A percentile compares a stretch with the other conserved stretches of the same genome.
phyloP scores from a whole-genome alignment of 1,140 invertebrate species.

The Aphaenogaster floridana region DNA sequence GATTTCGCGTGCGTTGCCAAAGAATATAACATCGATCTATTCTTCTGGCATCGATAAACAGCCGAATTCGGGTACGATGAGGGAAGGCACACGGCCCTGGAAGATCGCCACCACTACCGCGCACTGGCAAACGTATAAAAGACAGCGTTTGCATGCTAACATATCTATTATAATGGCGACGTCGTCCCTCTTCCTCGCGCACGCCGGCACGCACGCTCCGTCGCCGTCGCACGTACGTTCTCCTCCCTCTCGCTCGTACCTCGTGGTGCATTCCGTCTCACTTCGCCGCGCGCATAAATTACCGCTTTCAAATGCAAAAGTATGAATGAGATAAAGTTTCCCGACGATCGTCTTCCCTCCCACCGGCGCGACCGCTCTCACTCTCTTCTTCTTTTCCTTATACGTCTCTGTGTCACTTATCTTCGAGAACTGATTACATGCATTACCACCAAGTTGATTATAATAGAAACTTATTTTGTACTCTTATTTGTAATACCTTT shows the following conservation, averaged over 20 bases:
- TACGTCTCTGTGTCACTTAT: slow-evolving; percentile 17
- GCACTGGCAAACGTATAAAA: slow-evolving; percentile 78
- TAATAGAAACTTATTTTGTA: slow-evolving; percentile 4
- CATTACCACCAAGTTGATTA: not conserved
- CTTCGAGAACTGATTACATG: slow-evolving; percentile 33
- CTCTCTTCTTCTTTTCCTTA: not conserved
- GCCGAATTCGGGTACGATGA: not conserved
- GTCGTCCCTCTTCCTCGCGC: slow-evolving; percentile 62
- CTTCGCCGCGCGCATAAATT: slow-evolving; percentile 81
- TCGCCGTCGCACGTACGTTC: slow-evolving; percentile 55
- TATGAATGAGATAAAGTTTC: slow-evolving; percentile 81
- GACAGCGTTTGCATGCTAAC: slow-evolving; percentile 82
- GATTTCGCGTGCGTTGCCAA: not conserved
- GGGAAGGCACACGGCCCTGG: slow-evolving; percentile 44
- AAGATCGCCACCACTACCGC: slow-evolving; percentile 52
- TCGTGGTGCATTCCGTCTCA: slow-evolving; percentile 76
- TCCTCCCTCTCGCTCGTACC: slow-evolving; percentile 30
- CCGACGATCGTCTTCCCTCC: slow-evolving; percentile 42
- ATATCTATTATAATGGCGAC: slow-evolving; percentile 82
- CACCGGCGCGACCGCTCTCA: not conserved
- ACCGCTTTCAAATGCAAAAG: slow-evolving; percentile 83
- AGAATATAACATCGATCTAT: not conserved
- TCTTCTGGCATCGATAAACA: not conserved
- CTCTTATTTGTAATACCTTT: not conserved
- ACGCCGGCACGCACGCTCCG: slow-evolving; percentile 40